Percentiles rank a stretch among this genome's conserved stretches.
These are phyloP conservation scores for Mongoloraphidia duomilia DNA, from an alignment of 2,888 invertebrate species.

Conservation along the genomic window DNA sequence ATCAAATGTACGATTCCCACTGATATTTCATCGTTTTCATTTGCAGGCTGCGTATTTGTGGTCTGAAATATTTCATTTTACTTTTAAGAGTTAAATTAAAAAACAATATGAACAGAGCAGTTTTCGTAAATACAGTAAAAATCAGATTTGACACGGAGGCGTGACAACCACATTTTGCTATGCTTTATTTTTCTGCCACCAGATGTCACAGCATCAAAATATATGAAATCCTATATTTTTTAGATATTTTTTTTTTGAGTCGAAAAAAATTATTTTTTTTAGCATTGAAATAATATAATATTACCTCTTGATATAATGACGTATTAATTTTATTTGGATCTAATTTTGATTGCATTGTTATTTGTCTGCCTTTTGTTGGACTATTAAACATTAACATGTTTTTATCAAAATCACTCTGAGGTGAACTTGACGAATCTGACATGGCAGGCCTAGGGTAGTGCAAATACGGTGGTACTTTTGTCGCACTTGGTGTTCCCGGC, in stretches of 20 bases:
- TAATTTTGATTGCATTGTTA: slow-evolving; percentile 48
- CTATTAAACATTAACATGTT: slow-evolving; percentile 1
- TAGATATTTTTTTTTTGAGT: too few relatives aligned
- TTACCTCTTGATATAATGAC: slow-evolving; percentile 37
- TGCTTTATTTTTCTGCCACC: too few relatives aligned
- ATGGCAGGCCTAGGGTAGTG: background rate
- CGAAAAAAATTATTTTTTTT: too few relatives aligned
- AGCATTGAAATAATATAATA: background rate
- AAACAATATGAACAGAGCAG: too few relatives aligned
- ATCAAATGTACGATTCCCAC: slow-evolving; percentile 45
- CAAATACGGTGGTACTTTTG: background rate
- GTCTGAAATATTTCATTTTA: too few relatives aligned
- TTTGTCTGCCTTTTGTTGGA: slow-evolving; percentile 11
- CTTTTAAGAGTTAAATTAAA: too few relatives aligned
- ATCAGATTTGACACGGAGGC: too few relatives aligned
- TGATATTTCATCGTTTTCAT: background rate
- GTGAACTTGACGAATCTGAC: slow-evolving; percentile 1
- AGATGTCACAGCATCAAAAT: too few relatives aligned
- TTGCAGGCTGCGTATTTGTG: too few relatives aligned
- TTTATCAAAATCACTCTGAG: slow-evolving; percentile 3
- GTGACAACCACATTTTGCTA: too few relatives aligned
- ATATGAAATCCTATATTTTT: too few relatives aligned
- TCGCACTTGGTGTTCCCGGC: background rate
- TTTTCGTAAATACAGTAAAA: too few relatives aligned
- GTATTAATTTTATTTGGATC: slow-evolving; percentile 48